A percentile compares a stretch with the other conserved stretches of the same genome.
Conservation (phyloP, 1,140 invertebrate genomes). For the Colletes latitarsis region DNA sequence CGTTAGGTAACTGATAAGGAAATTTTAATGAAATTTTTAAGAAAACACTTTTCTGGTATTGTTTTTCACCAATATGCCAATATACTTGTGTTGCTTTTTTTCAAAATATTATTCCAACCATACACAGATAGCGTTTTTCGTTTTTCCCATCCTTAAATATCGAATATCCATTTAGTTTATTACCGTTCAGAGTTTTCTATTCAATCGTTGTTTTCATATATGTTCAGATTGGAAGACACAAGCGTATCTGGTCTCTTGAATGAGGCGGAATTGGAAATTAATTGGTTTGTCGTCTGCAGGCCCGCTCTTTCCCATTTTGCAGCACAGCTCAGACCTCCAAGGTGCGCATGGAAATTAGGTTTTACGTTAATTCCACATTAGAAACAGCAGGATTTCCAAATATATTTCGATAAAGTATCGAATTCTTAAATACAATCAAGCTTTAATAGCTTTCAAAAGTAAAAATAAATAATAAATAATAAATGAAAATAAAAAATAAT, state of each 20-base stretch:
- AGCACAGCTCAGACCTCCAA: background rate
- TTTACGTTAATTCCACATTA: background rate
- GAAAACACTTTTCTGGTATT: no score
- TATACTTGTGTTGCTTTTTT: no score
- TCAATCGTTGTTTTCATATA: conserved; percentile 17
- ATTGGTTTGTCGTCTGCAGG: conserved; percentile 60
- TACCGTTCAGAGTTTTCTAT: background rate
- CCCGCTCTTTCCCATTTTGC: conserved; percentile 24
- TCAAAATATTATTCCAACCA: no score
- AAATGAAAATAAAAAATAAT: no score
- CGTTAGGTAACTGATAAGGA: no score
- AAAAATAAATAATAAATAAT: fast-evolving
- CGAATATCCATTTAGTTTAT: background rate
- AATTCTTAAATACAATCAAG: background rate
- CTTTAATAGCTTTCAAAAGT: background rate
- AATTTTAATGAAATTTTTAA: no score
- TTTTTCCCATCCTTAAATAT: no score
- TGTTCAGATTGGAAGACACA: conserved; percentile 36
- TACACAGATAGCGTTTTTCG: no score
- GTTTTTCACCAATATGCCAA: no score
- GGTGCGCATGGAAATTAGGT: conserved; percentile 11
- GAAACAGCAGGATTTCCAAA: background rate
- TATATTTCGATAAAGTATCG: background rate
- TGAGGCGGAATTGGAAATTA: conserved; percentile 51
- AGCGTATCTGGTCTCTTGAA: conserved; percentile 36